Evolutionary conservation across 2,797 vertebrate species (phyloP).

Genomic region (Halcyon smyrnensis): DNA sequence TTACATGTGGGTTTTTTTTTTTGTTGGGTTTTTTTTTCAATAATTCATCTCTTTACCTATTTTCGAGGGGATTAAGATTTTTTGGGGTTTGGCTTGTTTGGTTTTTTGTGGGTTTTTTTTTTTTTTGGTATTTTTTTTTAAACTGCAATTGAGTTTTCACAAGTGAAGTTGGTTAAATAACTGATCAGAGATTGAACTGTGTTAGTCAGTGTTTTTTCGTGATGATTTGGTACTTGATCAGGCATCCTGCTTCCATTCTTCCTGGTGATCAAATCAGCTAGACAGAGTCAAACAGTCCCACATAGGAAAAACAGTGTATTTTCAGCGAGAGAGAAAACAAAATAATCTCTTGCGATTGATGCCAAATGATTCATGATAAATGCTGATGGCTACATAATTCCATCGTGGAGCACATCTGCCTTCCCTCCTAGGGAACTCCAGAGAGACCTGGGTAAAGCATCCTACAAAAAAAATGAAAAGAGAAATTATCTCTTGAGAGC

Average conservation of each 20-base stretch:
- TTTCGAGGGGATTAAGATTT: background rate
- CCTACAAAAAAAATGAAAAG: background rate
- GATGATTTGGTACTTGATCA: background rate
- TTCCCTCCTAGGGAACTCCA: background rate
- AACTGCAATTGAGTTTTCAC: background rate
- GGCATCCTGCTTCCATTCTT: background rate
- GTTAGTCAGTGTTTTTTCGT: background rate
- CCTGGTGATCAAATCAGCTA: background rate
- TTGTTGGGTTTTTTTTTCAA: background rate
- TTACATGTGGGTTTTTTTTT: background rate
- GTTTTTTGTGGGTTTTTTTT: no score
- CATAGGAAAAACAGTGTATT: background rate
- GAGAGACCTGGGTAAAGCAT: background rate
- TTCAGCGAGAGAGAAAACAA: background rate
- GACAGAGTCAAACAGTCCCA: background rate
- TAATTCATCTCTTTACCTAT: background rate
- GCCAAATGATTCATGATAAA: background rate
- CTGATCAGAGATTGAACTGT: background rate
- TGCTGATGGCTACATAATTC: background rate
- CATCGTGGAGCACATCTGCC: background rate
- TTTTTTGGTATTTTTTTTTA: background rate
- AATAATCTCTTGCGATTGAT: background rate
- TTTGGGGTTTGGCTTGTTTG: background rate
- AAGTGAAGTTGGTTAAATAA: background rate
- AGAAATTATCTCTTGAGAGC: background rate